phyloP scores from a whole-genome alignment of 2,797 vertebrate genomes.

The Apogon talboti region DNA sequence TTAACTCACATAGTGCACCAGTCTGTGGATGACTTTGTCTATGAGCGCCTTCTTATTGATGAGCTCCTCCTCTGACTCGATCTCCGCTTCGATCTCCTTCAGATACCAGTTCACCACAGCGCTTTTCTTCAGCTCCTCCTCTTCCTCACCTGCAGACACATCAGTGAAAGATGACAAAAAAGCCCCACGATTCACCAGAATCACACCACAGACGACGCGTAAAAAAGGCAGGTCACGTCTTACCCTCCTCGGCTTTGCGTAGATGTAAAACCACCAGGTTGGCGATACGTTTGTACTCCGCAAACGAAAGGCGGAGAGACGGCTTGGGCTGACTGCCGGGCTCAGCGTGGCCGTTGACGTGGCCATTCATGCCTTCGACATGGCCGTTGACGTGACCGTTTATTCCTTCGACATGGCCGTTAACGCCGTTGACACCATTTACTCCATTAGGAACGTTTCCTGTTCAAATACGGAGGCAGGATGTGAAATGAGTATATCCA shows the following conservation, averaged over 20 bases:
- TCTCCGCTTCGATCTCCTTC: conserved; percentile 97
- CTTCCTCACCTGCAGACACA: conserved; percentile 87
- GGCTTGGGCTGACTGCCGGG: conserved; percentile 76
- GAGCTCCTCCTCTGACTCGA: conserved; percentile 96
- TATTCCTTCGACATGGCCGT: conserved; percentile 70
- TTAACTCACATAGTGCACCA: conserved; percentile 93
- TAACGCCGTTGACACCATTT: conserved; percentile 59
- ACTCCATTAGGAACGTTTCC: conserved; percentile 85
- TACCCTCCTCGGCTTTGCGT: conserved; percentile 92
- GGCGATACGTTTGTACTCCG: conserved; percentile 93
- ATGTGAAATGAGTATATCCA: background rate
- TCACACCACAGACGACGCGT: background rate
- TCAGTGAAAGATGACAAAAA: background rate
- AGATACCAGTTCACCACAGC: conserved; percentile 98
- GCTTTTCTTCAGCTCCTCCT: conserved; percentile 90
- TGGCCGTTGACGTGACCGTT: conserved; percentile 64
- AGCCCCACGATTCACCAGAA: background rate
- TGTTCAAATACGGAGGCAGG: conserved; percentile 47
- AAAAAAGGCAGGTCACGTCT: background rate
- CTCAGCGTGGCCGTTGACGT: conserved; percentile 73
- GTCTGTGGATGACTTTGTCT: conserved; percentile 96
- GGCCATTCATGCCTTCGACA: conserved; percentile 62
- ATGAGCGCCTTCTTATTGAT: conserved; percentile 94
- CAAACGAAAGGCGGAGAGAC: conserved; percentile 90
- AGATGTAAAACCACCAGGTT: conserved; percentile 96